phyloP scores from a whole-genome alignment of 1,140 invertebrate genomes.

The Rhynchophorus ferrugineus region DNA sequence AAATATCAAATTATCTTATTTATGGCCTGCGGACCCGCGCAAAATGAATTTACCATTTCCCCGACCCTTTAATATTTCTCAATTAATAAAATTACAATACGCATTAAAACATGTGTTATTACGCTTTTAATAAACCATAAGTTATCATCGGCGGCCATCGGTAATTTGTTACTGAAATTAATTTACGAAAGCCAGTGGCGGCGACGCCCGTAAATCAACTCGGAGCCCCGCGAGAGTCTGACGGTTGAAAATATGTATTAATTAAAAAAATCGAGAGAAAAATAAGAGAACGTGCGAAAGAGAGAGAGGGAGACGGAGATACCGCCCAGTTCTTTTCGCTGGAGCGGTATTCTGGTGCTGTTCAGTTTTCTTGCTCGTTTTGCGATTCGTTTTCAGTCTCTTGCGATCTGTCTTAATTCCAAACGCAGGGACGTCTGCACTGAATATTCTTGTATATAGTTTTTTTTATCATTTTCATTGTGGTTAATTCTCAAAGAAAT shows the following conservation, averaged over 20 bases:
- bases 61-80: slow-evolving; percentile 35
- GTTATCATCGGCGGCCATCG: slow-evolving; percentile 27
- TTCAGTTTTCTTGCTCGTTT: neutral
- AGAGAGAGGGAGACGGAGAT: neutral
- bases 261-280: neutral
- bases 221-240: neutral
- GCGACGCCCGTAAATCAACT: neutral
- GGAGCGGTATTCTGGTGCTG: too few relatives aligned
- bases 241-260: too few relatives aligned
- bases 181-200: slow-evolving; percentile 28
- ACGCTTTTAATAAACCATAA: slow-evolving; percentile 37
- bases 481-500: too few relatives aligned
- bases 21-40: slow-evolving; percentile 11
- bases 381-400: neutral
- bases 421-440: neutral
- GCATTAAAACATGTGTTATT: slow-evolving; percentile 35
- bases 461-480: too few relatives aligned
- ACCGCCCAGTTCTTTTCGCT: neutral
- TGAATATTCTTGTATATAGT: too few relatives aligned
- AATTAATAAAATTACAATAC: slow-evolving; percentile 36
- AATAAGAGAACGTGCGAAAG: neutral
- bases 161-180: slow-evolving; percentile 36
- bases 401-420: neutral
- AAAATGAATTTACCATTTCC: slow-evolving; percentile 33
- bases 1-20: slow-evolving; percentile 26